A percentile compares a stretch with the other conserved stretches of the same genome.
Conservation (phyloP, 2,113 vertebrate species). For the Apteryx mantelli region DNA sequence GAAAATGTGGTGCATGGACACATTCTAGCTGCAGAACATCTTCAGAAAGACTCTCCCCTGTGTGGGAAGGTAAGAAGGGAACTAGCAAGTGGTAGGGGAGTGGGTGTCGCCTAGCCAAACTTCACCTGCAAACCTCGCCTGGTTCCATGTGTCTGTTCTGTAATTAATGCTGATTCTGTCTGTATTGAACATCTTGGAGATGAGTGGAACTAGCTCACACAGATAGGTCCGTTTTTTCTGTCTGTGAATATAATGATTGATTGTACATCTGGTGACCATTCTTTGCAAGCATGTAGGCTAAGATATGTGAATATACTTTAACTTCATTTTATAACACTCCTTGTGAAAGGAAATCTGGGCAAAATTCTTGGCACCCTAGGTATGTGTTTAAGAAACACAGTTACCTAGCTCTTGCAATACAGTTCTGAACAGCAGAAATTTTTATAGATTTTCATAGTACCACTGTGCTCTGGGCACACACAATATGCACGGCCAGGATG, state of each 20-base stretch:
- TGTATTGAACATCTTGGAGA: background rate
- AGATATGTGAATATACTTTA: background rate
- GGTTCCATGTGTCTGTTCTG: background rate
- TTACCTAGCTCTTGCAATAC: background rate
- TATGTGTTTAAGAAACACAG: fast-evolving
- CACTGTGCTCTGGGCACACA: fast-evolving
- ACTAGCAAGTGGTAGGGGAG: background rate
- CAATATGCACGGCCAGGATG: fast-evolving
- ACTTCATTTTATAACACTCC: background rate
- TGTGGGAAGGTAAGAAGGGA: conserved; percentile 87
- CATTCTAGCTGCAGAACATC: conserved; percentile 91
- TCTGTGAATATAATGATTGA: background rate
- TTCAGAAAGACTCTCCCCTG: conserved; percentile 79
- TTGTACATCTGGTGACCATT: background rate
- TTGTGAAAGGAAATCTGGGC: background rate
- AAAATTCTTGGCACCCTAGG: background rate
- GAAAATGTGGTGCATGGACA: conserved; percentile 97
- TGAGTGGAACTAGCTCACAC: background rate
- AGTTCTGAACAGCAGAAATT: background rate
- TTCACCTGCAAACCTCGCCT: background rate
- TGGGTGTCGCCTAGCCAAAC: background rate
- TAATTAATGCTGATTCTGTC: background rate
- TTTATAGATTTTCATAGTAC: background rate
- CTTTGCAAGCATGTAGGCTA: background rate
- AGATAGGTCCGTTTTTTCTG: no score